Evolutionary conservation across 92 coral and sea anemone genomes (phyloP).

Genomic region (Muricea muricata): DNA sequence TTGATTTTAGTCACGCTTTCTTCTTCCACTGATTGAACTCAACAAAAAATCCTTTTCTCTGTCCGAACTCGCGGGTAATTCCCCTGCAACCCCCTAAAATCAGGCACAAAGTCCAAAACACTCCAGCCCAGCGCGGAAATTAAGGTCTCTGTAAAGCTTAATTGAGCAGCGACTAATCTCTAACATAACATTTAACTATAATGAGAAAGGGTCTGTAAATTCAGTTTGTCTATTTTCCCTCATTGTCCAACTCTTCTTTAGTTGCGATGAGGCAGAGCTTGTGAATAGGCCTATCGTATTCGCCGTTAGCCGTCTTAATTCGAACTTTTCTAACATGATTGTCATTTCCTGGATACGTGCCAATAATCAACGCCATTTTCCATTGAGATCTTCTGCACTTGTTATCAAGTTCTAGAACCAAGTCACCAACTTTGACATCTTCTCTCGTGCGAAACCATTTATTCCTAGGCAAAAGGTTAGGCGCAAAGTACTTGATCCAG

Average conservation of each 20-base stretch:
- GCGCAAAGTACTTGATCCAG: slow-evolving; percentile 75
- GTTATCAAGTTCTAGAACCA: slow-evolving; percentile 55
- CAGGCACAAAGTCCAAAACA: no score
- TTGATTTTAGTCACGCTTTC: no score
- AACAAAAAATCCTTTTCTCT: no score
- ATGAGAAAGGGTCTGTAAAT: not conserved
- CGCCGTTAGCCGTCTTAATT: slow-evolving; percentile 58
- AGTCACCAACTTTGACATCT: slow-evolving; percentile 59
- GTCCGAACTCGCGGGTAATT: no score
- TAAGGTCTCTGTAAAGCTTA: no score
- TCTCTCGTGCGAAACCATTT: slow-evolving; percentile 62
- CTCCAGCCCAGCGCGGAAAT: slow-evolving; percentile 68
- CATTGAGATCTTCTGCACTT: slow-evolving; percentile 52
- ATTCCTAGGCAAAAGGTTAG: slow-evolving; percentile 62
- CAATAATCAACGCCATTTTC: slow-evolving; percentile 55
- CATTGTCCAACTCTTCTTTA: slow-evolving; percentile 8
- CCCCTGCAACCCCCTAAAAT: no score
- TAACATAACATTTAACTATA: no score
- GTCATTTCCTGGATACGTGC: slow-evolving; percentile 56
- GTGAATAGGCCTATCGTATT: slow-evolving; percentile 48
- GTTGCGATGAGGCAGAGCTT: slow-evolving; percentile 54
- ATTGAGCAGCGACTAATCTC: slow-evolving; percentile 59
- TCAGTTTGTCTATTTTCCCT: no score
- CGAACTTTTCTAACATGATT: slow-evolving; percentile 64
- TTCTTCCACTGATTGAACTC: no score